Base-by-base conservation (phyloP, 2,113 vertebrate genomes). In the Nothocercus nigrocapillus region DNA sequence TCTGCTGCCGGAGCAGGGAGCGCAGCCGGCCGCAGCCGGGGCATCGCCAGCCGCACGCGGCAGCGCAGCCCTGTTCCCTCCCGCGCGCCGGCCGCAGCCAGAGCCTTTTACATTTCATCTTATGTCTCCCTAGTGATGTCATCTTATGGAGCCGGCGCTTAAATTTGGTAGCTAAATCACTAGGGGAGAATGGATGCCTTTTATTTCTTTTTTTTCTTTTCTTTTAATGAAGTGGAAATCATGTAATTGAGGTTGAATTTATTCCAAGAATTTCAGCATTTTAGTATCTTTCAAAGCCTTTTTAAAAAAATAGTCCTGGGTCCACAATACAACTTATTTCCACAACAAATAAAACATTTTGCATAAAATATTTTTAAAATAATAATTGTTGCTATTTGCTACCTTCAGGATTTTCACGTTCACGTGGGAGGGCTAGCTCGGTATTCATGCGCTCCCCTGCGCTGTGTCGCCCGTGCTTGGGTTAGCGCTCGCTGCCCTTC, bases 1-100 rank as follows among this genome's bases (percentile, higher is more conserved):
- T 84, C 62, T 70, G 45, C 47, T 11, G 47, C 47, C 20, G 7
- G 66, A 86, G 49, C 9, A 42, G 75, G 10, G 45, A 83, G 80
- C 73, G 93, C 77, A 69, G 27, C 54, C 66, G 20, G 2, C 5
- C 34, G 62, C 25, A 34, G 76, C 0, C 1, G 72, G 5, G 63
- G 85, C 34, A 72, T 86, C 94, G 47, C 87, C 82, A 74, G 77
- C 85, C 93, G 27, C 94, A 56, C 79, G 95, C 25, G 89, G 51
- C 74, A 97, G 34, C 25, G 11, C 11, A 4, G 42, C 40, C 34
- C 28, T 66, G 7, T 2, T 49, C 40, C n/a, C 12, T 51, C 42
- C 58, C 2, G 2, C 15, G 12, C 61, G 25, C 6, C 2, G 47
- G 45, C 15, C 1, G 1, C 49, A 34, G 38, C 28, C 13, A 42